Conservation (phyloP, 2,888 invertebrate genomes). For the Diarsia brunnea region DNA sequence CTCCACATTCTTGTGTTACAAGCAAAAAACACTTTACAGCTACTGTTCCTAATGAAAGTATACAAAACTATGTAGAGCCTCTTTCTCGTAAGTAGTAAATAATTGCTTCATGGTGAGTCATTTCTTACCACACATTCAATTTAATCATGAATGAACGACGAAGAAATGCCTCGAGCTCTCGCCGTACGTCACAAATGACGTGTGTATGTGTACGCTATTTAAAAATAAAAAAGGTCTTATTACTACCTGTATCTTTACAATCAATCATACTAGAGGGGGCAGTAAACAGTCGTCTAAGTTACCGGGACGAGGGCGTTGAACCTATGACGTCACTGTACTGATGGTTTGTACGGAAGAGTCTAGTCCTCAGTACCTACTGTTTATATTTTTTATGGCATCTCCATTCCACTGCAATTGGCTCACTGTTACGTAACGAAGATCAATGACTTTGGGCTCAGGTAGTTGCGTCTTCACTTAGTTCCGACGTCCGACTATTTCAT, state of each 20-base stretch:
- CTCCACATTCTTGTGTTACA: background rate
- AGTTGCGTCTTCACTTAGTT: constrained; percentile 31
- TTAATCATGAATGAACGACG: constrained; percentile 44
- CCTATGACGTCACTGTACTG: constrained; percentile 63
- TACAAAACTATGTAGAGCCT: background rate
- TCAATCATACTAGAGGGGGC: constrained; percentile 35
- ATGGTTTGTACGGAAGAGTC: constrained; percentile 32
- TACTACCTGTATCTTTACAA: constrained; percentile 28
- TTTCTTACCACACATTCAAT: constrained; percentile 6
- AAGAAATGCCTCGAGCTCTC: constrained; percentile 35
- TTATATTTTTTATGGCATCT: constrained; percentile 79
- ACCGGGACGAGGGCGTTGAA: constrained; percentile 70
- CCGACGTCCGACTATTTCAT: constrained; percentile 18
- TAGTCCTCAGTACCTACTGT: constrained; percentile 68
- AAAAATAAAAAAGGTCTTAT: constrained; percentile 40
- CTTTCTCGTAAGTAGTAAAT: constrained; percentile 18
- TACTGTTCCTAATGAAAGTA: constrained; percentile 12
- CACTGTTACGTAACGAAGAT: constrained; percentile 70
- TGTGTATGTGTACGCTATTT: constrained; percentile 22
- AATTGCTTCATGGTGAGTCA: constrained; percentile 40
- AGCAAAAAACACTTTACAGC: background rate
- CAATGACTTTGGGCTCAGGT: constrained; percentile 68
- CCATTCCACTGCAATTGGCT: constrained; percentile 62
- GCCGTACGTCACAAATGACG: constrained; percentile 21
- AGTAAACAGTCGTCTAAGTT: constrained; percentile 27